Evolutionary conservation across 2,888 invertebrate species (phyloP), one percentile per base, ranked within the genome.

Genomic region (Megalurothrips usitatus): DNA sequence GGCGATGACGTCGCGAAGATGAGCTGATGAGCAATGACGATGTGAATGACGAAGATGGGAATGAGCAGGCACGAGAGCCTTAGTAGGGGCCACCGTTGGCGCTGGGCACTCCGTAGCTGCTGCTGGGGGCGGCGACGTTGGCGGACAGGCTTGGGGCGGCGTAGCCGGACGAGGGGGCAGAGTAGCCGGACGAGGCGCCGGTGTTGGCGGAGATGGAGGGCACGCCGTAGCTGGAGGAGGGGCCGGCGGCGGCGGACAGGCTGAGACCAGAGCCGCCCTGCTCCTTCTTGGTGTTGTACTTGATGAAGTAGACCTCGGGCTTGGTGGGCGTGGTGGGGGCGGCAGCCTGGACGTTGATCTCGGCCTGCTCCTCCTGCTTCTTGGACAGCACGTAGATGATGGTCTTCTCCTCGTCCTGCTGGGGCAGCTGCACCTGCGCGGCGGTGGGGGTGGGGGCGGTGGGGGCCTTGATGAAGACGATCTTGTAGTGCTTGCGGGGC

Each of bases 211-310:
- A 68, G 79, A 79, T 78, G 68, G 68, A 68, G 68, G 68, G 68
- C 23, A 68, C 68, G 68, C 68, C 68, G 68, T 68, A 68, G 68
- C 68, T 23, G 68, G 68, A 23, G 23, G 23, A 23, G 68, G 68
- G 68, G 68, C 9, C 68, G 68, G n/a, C 23, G 34, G 12, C 79
- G 58, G 79, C 79, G 9, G 79, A 49, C 34, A 79, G 81, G 63
- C 81, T 68, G 82, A 89, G 89, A 9, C 89, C 87, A 43, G 34
- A 43, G 26, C 26, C 47, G 19, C 14, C 19, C 48, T 79, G 49
- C 12, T 79, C 79, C 48, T 79, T 47, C 47, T 79, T 79, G 26
- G 81, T 81, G 43, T 81, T 81, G 78, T 81, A 81, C 47, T 68
- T 52, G 78, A 81, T 81, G 81, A 81, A 81, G 78, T 81, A 81